Base-by-base conservation (phyloP, 1,140 invertebrate genomes). In the Coelopa frigida region DNA sequence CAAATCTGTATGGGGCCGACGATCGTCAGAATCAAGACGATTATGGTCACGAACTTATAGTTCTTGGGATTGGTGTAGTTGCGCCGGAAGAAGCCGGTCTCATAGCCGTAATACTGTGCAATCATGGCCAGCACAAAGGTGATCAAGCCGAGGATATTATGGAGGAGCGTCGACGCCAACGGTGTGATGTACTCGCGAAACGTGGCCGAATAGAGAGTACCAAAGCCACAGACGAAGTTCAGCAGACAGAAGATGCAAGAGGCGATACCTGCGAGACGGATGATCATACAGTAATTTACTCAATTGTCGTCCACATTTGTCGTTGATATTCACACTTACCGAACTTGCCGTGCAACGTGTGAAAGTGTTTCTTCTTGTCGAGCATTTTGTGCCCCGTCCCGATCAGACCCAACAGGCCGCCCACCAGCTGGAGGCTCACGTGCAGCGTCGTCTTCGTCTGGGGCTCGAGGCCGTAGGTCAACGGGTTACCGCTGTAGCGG, bases 71-170 rank as follows among this genome's bases (percentile, higher is more conserved):
- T 12, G 8, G 50, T 58, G 51, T 60, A 59, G 22, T 66, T 63
- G 8, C 62, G 58, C 1, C 45, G 36, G 1, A 60, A 63, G 27
- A 66, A 66, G 14, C 62, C 62, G 14, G 62, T 66, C 18, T 62
- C 57, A 40, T 66, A 66, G 45, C 62, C 54, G n/a, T 51, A 59
- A 38, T 62, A 56, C 49, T 66, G 62, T 1, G 62, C 60, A 7
- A 58, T 45, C 59, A 63, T 66, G 20, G 59, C 50, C 2, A 50
- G 29, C 6, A 62, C 22, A 33, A 66, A 66, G 24, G 58, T 56
- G 35, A 51, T 22, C 17, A 66, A 32, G 11, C 54, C 52, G n/a
- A n/a, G n/a, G n/a, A n/a, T n/a, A n/a, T n/a, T n/a, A n/a, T n/a
- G 61, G 8, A 60, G 12, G 14, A 59, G 32, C 31, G 58, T 46